Evolutionary conservation across 2,113 vertebrate species (phyloP), one percentile per base, ranked within the genome.

Genomic region (Lamprotornis superbus): DNA sequence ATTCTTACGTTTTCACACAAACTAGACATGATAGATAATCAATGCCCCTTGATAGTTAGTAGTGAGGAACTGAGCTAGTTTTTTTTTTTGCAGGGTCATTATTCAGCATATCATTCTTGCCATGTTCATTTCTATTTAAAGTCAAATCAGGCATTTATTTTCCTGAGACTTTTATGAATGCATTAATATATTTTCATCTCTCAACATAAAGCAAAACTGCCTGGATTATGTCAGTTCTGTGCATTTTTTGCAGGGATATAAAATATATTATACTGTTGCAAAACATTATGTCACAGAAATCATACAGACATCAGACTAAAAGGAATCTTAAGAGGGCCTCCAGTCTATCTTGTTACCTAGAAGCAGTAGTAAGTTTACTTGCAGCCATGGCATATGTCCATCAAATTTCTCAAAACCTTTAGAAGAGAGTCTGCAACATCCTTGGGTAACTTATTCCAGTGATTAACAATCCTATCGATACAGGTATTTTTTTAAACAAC

Each of bases 1-100:
- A 98, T 98, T 98, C 98, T 98, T 98, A 97, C 70, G 96, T 98
- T 98, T 98, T 98, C 98, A 98, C 98, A 97, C 97, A 98, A 98
- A 98, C 97, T 94, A 98, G 95, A 97, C 97, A 67, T 95, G 98
- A 98, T 98, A 97, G 98, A 97, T 98, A 98, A 98, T 98, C 98
- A 98, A 98, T 98, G 98, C 95, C 97, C 98, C 97, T 98, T 98
- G 98, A 98, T 98, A 98, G 97, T 97, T 89, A 97, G 97, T 94
- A 98, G 97, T 97, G 97, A 98, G 76, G 94, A 97, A 97, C 98
- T 96, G 97, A 98, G 98, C 98, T 97, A 98, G 97, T 2, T 23
- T 39, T 97, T 98, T 97, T 98, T 97, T 98, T 98, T 96, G 96
- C 92, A 97, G 96, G 97, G 96, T 95, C 93, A 73, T 82, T 95